phyloP scores from a whole-genome alignment of 1,140 invertebrate species.

The Conus ventricosus region DNA sequence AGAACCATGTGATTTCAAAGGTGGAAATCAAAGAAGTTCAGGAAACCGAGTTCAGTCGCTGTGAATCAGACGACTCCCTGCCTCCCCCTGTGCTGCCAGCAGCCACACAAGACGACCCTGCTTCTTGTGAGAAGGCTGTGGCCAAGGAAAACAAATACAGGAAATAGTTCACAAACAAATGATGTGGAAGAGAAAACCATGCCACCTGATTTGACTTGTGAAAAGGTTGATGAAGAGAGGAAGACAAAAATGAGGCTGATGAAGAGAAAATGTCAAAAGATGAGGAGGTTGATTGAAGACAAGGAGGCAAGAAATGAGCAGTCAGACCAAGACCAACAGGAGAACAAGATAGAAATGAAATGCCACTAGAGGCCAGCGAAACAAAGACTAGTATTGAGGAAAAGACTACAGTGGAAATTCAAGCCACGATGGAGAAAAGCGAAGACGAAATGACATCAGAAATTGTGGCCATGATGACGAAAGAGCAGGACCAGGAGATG shows the following conservation, averaged over 20 bases:
- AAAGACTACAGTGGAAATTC: conserved; percentile 32
- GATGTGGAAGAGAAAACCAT: conserved; percentile 54
- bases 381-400: conserved; percentile 36
- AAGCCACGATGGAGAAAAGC: not conserved
- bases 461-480: conserved; percentile 30
- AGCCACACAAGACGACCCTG: conserved; percentile 18
- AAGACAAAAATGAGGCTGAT: not conserved
- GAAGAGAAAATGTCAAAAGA: not conserved
- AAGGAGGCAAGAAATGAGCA: not conserved
- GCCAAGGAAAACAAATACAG: not conserved
- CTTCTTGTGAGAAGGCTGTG: not conserved
- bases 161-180: conserved; percentile 29
- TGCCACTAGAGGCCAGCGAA: not conserved
- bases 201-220: conserved; percentile 50
- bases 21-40: conserved; percentile 52
- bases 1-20: conserved; percentile 42
- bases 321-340: conserved; percentile 18
- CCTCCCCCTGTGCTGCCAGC: conserved; percentile 26
- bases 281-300: not conserved
- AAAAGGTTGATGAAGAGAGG: not conserved
- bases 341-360: not conserved
- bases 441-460: conserved; percentile 35
- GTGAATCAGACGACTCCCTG: conserved; percentile 30
- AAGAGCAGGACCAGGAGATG: conserved; percentile 45
- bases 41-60: conserved; percentile 19